These are phyloP conservation scores for Cephus rjabovi DNA, from an alignment of 2,888 invertebrate species.

Conservation along the genomic window DNA sequence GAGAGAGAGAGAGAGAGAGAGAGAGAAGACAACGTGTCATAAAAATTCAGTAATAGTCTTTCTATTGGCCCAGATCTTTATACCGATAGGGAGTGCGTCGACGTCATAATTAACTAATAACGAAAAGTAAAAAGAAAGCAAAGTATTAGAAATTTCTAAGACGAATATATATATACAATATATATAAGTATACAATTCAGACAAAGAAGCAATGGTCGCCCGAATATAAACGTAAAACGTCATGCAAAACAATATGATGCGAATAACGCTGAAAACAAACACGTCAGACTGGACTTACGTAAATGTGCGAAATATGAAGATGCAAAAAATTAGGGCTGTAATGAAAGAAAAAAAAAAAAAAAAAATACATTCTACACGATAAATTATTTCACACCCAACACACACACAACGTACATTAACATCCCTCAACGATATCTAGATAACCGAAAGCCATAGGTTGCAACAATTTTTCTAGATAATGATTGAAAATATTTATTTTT, in stretches of 20 bases:
- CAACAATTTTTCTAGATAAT: conserved; percentile 49
- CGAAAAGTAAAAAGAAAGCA: conserved; percentile 1
- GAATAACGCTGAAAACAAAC: neutral
- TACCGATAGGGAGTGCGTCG: conserved; percentile 5
- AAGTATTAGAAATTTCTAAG: conserved; percentile 3
- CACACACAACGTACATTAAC: neutral
- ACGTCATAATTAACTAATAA: conserved; percentile 2
- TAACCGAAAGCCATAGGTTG: conserved; percentile 31
- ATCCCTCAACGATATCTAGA: neutral
- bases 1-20: neutral
- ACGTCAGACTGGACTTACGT: neutral
- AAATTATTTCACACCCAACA: neutral
- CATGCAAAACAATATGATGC: neutral
- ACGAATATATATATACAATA: neutral
- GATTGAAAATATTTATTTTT: conserved; percentile 54
- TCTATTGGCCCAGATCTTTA: conserved; percentile 14
- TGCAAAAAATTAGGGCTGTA: neutral
- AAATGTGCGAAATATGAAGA: neutral
- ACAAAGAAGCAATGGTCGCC: neutral
- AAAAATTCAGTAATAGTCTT: conserved; percentile 2
- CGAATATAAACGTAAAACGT: neutral
- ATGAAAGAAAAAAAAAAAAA: neutral
- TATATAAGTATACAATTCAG: neutral
- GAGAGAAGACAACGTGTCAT: neutral
- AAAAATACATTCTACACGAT: neutral